phyloP scores from a whole-genome alignment of 2,113 vertebrate genomes.

The Dromaius novaehollandiae region DNA sequence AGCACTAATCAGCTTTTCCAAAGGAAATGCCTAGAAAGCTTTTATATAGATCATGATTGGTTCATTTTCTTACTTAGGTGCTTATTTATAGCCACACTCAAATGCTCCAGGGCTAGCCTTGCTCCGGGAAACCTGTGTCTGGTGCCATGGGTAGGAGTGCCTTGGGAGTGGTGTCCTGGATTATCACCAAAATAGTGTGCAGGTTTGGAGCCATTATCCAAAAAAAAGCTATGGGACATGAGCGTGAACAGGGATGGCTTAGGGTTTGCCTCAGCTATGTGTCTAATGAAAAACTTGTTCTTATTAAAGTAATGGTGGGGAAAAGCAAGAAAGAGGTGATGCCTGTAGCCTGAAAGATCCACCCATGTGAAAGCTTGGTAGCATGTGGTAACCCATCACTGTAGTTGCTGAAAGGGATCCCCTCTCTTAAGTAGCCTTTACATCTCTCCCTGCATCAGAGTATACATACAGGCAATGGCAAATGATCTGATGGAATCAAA shows the following conservation, averaged over 20 bases:
- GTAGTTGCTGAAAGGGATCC: neutral
- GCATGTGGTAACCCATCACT: neutral
- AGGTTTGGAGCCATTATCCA: neutral
- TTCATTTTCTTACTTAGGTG: constrained; percentile 48
- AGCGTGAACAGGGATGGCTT: neutral
- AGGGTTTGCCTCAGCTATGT: neutral
- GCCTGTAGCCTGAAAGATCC: neutral
- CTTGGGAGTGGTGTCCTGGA: neutral
- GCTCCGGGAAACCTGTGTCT: constrained; percentile 8
- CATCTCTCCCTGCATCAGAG: neutral
- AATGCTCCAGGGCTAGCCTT: constrained; percentile 13
- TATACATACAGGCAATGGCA: neutral
- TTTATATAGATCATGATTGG: constrained; percentile 29
- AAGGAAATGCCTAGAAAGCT: constrained; percentile 61
- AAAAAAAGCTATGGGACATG: neutral
- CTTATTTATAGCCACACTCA: constrained; percentile 41
- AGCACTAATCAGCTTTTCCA: constrained; percentile 63
- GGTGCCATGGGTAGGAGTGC: neutral
- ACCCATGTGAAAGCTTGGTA: fast-evolving
- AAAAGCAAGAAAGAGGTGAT: neutral
- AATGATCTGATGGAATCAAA: neutral
- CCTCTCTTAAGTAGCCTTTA: neutral
- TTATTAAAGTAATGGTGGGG: neutral
- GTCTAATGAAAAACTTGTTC: neutral
- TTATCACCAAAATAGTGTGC: neutral